Evolutionary conservation across 2,888 invertebrate species (phyloP).

Genomic region (Xestoiulus laeticollis): DNA sequence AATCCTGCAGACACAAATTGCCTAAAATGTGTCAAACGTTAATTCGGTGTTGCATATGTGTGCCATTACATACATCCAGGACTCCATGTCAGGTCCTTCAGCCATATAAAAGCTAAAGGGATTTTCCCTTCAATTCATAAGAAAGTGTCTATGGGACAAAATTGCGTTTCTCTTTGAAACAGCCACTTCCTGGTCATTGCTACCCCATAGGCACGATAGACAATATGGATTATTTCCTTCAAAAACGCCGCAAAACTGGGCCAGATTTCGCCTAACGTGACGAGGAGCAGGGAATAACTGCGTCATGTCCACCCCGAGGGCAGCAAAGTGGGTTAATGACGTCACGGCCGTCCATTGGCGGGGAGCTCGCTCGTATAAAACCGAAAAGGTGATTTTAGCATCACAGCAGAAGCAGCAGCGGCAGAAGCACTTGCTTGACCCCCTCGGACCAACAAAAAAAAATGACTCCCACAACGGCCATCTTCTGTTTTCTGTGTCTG

Average conservation of each 20-base stretch:
- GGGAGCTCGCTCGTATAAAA: conserved; percentile 1
- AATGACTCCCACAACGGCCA: conserved; percentile 34
- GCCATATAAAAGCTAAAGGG: no score
- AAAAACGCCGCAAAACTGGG: neutral
- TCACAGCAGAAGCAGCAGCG: neutral
- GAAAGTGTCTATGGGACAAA: neutral
- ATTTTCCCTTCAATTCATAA: no score
- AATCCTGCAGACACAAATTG: no score
- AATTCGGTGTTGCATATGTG: no score
- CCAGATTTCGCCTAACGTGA: neutral
- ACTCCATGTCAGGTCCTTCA: no score
- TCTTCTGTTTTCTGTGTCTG: conserved; percentile 42
- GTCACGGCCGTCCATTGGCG: conserved; percentile 22
- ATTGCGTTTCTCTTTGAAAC: no score
- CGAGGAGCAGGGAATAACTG: neutral
- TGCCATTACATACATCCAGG: no score
- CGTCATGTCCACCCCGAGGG: conserved; percentile 34
- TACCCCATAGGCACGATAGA: neutral
- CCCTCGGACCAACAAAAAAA: neutral
- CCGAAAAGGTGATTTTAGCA: neutral
- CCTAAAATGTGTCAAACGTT: no score
- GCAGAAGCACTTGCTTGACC: neutral
- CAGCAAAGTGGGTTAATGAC: conserved; percentile 24
- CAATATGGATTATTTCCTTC: conserved; percentile 21
- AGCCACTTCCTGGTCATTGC: conserved; percentile 37